Conservation (phyloP, 2,797 vertebrate species). For the Darevskia nairensis region DNA sequence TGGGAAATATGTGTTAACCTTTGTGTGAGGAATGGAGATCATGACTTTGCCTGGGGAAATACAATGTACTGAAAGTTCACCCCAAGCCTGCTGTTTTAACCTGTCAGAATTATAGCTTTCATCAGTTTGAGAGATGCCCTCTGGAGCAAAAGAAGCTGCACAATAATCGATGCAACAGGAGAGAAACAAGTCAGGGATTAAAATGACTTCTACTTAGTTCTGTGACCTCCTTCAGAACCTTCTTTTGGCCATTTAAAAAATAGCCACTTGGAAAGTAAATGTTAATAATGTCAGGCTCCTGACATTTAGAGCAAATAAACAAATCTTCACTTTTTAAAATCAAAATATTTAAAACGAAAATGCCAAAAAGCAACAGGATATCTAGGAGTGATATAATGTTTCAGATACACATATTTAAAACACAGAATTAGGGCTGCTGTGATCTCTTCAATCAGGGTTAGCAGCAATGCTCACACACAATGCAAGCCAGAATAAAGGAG, state of each 20-base stretch:
- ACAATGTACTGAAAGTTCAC: not conserved
- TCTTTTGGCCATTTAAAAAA: slow-evolving; percentile 24
- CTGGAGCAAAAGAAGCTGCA: not conserved
- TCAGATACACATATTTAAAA: not conserved
- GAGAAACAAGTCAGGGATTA: slow-evolving; percentile 20
- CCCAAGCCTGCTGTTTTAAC: not conserved
- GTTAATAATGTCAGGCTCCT: not conserved
- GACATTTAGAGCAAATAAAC: not conserved
- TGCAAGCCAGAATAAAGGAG: not conserved
- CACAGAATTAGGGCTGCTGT: not conserved
- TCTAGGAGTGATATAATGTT: not conserved
- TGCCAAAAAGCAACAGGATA: slow-evolving; percentile 27
- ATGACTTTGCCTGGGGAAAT: not conserved
- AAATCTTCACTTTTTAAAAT: slow-evolving; percentile 3
- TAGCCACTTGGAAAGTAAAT: not conserved
- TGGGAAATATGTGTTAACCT: slow-evolving; percentile 4
- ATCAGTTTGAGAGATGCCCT: not conserved
- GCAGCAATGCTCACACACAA: not conserved
- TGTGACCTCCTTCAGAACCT: slow-evolving; percentile 4
- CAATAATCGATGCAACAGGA: not conserved
- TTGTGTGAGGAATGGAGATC: not conserved
- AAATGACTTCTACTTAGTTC: not conserved
- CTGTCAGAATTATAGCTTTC: slow-evolving; percentile 29
- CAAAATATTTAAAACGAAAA: not conserved
- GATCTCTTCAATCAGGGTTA: not conserved